A percentile compares a stretch with the other conserved stretches of the same genome.
Evolutionary conservation across 1,140 invertebrate species (phyloP).

Genomic region (Caenorhabditis brenneri): DNA sequence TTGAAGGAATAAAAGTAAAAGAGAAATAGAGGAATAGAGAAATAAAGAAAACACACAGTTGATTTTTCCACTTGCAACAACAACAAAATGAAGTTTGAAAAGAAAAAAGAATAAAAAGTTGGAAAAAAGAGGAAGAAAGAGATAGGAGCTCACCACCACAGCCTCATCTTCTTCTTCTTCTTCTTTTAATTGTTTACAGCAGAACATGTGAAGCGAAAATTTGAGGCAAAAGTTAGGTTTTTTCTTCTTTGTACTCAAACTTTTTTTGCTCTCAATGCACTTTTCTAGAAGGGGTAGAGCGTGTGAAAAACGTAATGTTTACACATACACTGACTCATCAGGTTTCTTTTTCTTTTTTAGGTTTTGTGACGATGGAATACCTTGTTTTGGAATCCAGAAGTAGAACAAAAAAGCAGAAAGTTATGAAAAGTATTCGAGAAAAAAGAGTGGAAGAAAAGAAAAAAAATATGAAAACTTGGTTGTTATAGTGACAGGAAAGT

Average conservation of each 20-base stretch:
- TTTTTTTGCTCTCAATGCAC: not conserved
- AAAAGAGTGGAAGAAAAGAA: too few species aligned
- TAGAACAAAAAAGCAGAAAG: too few species aligned
- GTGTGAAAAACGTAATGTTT: slow-evolving; percentile 13
- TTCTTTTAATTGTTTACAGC: slow-evolving; percentile 31
- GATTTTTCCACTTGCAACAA: not conserved
- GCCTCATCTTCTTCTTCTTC: not conserved
- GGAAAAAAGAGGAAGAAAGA: not conserved
- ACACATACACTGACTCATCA: not conserved
- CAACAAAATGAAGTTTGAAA: not conserved
- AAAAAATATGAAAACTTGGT: too few species aligned
- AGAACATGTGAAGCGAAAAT: slow-evolving; percentile 22
- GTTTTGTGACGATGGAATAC: not conserved
- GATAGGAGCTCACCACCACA: not conserved
- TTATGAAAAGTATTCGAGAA: too few species aligned
- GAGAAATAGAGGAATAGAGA: not conserved
- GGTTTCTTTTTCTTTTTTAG: not conserved
- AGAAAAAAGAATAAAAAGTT: too few species aligned
- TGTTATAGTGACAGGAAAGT: too few species aligned
- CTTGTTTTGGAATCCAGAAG: too few species aligned
- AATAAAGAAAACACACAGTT: not conserved
- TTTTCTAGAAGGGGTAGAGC: not conserved
- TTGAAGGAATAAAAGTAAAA: not conserved
- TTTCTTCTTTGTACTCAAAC: not conserved
- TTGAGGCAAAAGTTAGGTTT: slow-evolving; percentile 28